A percentile compares a stretch with the other conserved stretches of the same genome.
phyloP scores from a whole-genome alignment of 2,888 invertebrate species.

The Argyra leucocephala region DNA sequence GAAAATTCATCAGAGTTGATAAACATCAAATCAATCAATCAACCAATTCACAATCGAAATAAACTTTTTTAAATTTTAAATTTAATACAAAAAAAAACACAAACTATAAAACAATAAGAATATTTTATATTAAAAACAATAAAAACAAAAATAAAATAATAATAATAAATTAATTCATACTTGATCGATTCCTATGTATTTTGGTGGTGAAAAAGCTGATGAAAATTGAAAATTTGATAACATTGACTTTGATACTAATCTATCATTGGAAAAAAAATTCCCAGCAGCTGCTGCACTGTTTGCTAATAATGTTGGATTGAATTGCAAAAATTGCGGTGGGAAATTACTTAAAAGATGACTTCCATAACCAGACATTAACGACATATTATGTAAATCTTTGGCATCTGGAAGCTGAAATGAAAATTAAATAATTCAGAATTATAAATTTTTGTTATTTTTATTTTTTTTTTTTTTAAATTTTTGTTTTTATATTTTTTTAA shows the following conservation, averaged over 20 bases:
- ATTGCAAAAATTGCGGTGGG: slow-evolving; percentile 61
- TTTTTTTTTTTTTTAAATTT: too few relatives aligned
- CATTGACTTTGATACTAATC: slow-evolving; percentile 48
- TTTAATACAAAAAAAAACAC: slow-evolving; percentile 11
- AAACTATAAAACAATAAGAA: slow-evolving; percentile 28
- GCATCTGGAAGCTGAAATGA: slow-evolving; percentile 45
- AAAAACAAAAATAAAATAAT: neutral
- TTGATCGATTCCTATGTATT: slow-evolving; percentile 49
- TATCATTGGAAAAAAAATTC: slow-evolving; percentile 42
- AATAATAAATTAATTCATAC: slow-evolving; percentile 29
- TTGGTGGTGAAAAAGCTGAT: slow-evolving; percentile 62
- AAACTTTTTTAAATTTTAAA: slow-evolving; percentile 7
- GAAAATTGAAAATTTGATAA: slow-evolving; percentile 59
- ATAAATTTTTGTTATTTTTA: too few relatives aligned
- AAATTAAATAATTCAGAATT: too few relatives aligned
- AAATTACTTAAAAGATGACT: slow-evolving; percentile 61
- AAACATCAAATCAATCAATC: slow-evolving; percentile 7
- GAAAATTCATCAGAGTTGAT: neutral
- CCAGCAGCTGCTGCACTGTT: slow-evolving; percentile 33
- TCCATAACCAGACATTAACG: slow-evolving; percentile 57
- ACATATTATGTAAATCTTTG: slow-evolving; percentile 55
- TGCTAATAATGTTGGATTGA: slow-evolving; percentile 52
- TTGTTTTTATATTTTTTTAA: too few relatives aligned
- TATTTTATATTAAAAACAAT: slow-evolving; percentile 4
- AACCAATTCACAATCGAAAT: neutral